phyloP scores from a whole-genome alignment of 2,888 invertebrate species.

The Drosophila falleni region DNA sequence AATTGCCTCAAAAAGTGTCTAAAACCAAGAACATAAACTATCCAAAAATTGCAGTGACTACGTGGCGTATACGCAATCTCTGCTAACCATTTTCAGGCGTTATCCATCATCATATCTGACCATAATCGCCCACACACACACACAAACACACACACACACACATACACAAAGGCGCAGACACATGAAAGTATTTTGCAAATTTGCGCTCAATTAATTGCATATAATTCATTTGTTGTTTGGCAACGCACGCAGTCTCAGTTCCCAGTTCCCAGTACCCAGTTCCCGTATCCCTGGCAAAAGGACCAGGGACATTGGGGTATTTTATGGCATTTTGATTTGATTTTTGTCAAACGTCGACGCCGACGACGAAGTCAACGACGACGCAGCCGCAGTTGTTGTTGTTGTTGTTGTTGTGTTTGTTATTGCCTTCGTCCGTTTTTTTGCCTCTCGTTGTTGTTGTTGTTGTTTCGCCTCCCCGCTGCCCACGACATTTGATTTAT shows the following conservation, averaged over 20 bases:
- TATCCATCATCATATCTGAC: conserved; percentile 72
- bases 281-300: not conserved
- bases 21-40: conserved; percentile 18
- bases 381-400: conserved; percentile 4
- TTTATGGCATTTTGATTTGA: conserved; percentile 83
- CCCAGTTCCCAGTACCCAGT: not conserved
- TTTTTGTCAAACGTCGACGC: conserved; percentile 69
- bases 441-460: conserved; percentile 17
- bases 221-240: conserved; percentile 82
- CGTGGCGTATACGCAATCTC: conserved; percentile 62
- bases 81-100: conserved; percentile 51
- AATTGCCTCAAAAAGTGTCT: conserved; percentile 39
- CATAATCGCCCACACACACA: conserved; percentile 51
- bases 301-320: conserved; percentile 61
- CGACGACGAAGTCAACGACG: conserved; percentile 5
- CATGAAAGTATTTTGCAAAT: conserved; percentile 80
- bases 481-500: conserved; percentile 83
- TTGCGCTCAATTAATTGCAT: conserved; percentile 84
- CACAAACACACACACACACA: conserved; percentile 26
- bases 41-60: conserved; percentile 25
- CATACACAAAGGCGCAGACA: conserved; percentile 50
- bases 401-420: conserved; percentile 3
- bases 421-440: conserved; percentile 38
- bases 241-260: conserved; percentile 23
- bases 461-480: conserved; percentile 34